These are phyloP conservation scores for Enteromius trimaculatus DNA, from an alignment of 2,797 vertebrate genomes.

Conservation along the genomic window DNA sequence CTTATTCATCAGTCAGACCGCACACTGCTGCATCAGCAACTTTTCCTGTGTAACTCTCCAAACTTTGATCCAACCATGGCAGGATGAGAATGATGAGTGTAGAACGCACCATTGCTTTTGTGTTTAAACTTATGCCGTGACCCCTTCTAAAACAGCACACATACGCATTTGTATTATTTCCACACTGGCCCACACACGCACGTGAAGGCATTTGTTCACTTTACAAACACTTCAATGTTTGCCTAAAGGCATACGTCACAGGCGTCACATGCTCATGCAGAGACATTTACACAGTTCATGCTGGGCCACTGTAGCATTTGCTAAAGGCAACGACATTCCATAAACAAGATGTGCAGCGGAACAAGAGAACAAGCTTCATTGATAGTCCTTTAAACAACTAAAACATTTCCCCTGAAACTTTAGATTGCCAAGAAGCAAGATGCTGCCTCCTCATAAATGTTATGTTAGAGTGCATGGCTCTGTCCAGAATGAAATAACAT, in stretches of 20 bases:
- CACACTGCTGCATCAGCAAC: conserved; percentile 21
- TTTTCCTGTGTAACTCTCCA: conserved; percentile 7
- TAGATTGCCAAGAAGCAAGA: background rate
- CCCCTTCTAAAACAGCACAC: conserved; percentile 25
- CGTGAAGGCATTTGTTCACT: background rate
- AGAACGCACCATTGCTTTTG: conserved; percentile 20
- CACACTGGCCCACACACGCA: conserved; percentile 16
- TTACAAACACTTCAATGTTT: background rate
- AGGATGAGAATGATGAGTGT: conserved; percentile 25
- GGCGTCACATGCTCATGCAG: background rate
- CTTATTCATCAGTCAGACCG: conserved; percentile 44
- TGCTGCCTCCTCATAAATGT: background rate
- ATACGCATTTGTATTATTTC: background rate
- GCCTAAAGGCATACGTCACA: background rate
- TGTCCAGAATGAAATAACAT: background rate
- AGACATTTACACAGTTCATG: conserved; percentile 1
- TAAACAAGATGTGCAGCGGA: conserved; percentile 14
- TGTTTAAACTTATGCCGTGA: conserved; percentile 23
- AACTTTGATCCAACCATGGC: conserved; percentile 13
- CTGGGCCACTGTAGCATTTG: conserved; percentile 1
- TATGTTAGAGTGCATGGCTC: background rate
- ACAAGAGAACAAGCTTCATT: conserved; percentile 29
- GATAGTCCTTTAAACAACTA: conserved; percentile 36
- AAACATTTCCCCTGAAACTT: conserved; percentile 26
- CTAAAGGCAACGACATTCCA: conserved; percentile 13